phyloP scores from a whole-genome alignment of 2,797 vertebrate genomes.

The Neosilurus hyrtlii region DNA sequence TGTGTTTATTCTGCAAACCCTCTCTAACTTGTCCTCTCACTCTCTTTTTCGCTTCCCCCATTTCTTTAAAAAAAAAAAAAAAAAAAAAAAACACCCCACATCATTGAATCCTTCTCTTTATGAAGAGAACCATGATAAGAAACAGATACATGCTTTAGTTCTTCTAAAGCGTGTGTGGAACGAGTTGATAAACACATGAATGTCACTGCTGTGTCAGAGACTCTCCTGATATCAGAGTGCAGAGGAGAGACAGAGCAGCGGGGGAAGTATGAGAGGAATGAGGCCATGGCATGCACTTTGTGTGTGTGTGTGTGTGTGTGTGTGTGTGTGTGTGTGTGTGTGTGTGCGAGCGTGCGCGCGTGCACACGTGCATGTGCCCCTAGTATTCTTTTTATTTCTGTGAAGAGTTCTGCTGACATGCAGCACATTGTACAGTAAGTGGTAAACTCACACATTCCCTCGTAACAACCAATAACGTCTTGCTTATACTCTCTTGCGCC shows the following conservation, averaged over 20 bases:
- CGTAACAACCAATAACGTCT: neutral
- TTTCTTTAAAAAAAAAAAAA: neutral
- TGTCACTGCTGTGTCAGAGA: slow-evolving; percentile 5
- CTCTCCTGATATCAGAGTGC: neutral
- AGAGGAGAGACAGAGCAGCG: slow-evolving; percentile 13
- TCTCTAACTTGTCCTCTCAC: neutral
- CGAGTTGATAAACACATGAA: slow-evolving; percentile 46
- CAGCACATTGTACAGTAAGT: neutral
- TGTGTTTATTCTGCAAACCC: slow-evolving; percentile 11
- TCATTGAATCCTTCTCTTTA: neutral
- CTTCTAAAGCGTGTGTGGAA: slow-evolving; percentile 18
- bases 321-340: neutral
- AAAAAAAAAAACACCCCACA: neutral
- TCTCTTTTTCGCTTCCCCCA: neutral
- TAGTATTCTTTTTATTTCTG: neutral
- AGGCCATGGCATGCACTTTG: neutral
- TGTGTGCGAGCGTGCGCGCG: slow-evolving; percentile 6
- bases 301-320: neutral
- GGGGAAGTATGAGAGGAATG: slow-evolving; percentile 16
- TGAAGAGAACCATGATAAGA: neutral
- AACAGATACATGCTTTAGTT: neutral
- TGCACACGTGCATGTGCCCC: neutral
- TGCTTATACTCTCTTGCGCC: too few species aligned
- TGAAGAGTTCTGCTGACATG: neutral
- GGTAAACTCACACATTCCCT: neutral